Percentiles rank a stretch among this genome's conserved stretches.
phyloP scores from a whole-genome alignment of 92 coral and sea anemone genomes.

The Porites divaricata region DNA sequence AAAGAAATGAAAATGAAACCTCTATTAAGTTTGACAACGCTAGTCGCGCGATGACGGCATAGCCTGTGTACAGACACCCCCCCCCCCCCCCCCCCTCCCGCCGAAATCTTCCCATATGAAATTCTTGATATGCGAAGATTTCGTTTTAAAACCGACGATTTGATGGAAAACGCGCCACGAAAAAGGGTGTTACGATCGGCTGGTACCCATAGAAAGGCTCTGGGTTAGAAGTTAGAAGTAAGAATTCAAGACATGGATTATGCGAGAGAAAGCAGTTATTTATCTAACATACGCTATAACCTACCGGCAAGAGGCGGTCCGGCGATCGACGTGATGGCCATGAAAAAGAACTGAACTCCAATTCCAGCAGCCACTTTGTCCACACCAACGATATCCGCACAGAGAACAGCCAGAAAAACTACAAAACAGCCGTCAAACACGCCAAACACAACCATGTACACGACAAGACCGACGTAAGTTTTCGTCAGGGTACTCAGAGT shows the following conservation, averaged over 20 bases:
- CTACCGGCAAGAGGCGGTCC: conserved; percentile 97
- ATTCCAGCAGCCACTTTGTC: conserved; percentile 94
- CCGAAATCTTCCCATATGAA: too few relatives aligned
- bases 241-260: neutral
- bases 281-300: neutral
- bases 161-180: too few relatives aligned
- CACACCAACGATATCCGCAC: conserved; percentile 91
- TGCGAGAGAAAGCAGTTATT: neutral
- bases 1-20: too few relatives aligned
- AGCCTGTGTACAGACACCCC: too few relatives aligned
- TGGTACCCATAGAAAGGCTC: too few relatives aligned
- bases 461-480: conserved; percentile 82
- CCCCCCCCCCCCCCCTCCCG: too few relatives aligned
- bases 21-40: too few relatives aligned
- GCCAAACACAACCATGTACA: conserved; percentile 95
- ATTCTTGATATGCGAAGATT: too few relatives aligned
- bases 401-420: conserved; percentile 85
- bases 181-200: too few relatives aligned
- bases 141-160: too few relatives aligned
- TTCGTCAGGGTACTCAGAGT: conserved; percentile 84
- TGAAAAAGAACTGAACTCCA: conserved; percentile 95
- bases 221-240: neutral
- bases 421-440: conserved; percentile 96
- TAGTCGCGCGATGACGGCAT: too few relatives aligned
- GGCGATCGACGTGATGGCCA: conserved; percentile 92